These are phyloP conservation scores for Aphelenchoides besseyi DNA, from an alignment of 1,140 invertebrate genomes.

Conservation along the genomic window DNA sequence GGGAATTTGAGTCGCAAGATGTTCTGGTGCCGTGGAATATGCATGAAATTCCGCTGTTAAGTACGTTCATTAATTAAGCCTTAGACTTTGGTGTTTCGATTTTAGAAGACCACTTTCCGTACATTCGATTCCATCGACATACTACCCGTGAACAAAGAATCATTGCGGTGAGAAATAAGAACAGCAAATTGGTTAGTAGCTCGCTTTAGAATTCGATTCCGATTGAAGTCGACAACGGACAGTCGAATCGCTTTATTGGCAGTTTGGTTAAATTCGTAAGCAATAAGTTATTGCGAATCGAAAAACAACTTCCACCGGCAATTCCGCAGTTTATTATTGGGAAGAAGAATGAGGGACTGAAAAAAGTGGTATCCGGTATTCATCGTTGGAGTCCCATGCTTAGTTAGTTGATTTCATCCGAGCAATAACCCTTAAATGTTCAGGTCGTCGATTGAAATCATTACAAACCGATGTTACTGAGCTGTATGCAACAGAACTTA, in stretches of 20 bases:
- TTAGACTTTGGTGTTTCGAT: slow-evolving; percentile 13
- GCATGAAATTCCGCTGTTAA: slow-evolving; percentile 28
- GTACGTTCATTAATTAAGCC: slow-evolving; percentile 22
- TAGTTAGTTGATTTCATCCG: neutral
- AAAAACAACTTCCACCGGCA: slow-evolving; percentile 33
- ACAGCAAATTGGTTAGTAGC: neutral
- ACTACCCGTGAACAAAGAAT: slow-evolving; percentile 38
- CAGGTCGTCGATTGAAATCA: slow-evolving; percentile 23
- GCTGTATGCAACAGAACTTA: slow-evolving; percentile 33
- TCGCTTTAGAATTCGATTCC: slow-evolving; percentile 39
- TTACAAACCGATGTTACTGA: slow-evolving; percentile 28
- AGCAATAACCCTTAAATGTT: slow-evolving; percentile 14
- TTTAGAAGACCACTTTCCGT: slow-evolving; percentile 25
- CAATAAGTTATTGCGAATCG: slow-evolving; percentile 26
- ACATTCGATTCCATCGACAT: slow-evolving; percentile 37
- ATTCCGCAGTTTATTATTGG: slow-evolving; percentile 36
- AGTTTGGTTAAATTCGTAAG: slow-evolving; percentile 19
- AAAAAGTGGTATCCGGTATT: slow-evolving; percentile 34
- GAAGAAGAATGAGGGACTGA: slow-evolving; percentile 28
- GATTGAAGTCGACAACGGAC: slow-evolving; percentile 22
- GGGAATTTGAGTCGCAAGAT: slow-evolving; percentile 14
- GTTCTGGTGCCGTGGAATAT: slow-evolving; percentile 40
- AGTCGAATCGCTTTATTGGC: slow-evolving; percentile 10
- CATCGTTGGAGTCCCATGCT: slow-evolving; percentile 36
- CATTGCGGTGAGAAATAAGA: slow-evolving; percentile 29